Percentiles rank a stretch among this genome's conserved stretches.
phyloP scores from a whole-genome alignment of 2,797 vertebrate genomes.

The Agapornis canus region DNA sequence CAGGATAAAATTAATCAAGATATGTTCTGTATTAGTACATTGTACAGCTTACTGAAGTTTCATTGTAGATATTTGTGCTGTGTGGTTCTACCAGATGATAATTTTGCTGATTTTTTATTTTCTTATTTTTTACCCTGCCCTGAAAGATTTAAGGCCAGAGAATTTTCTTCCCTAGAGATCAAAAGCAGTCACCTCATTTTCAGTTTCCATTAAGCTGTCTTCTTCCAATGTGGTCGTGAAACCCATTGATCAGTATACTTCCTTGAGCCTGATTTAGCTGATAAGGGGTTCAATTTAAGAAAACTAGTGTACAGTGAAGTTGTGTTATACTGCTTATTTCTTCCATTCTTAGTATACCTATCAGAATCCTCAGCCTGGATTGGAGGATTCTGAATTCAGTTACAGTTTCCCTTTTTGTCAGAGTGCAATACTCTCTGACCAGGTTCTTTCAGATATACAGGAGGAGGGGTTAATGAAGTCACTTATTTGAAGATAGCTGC shows the following conservation, averaged over 20 bases:
- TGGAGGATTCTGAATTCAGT: not conserved
- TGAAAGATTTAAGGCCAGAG: not conserved
- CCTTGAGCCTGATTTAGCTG: not conserved
- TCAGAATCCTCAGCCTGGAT: not conserved
- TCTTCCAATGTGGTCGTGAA: not conserved
- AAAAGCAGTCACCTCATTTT: not conserved
- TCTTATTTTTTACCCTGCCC: fast-evolving
- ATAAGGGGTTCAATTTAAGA: not conserved
- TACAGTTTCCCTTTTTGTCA: not conserved
- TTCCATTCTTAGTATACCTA: not conserved
- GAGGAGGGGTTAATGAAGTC: not conserved
- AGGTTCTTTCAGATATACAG: not conserved
- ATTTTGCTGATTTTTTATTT: not conserved
- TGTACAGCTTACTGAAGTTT: not conserved
- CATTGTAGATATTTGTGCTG: not conserved
- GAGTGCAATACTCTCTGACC: fast-evolving
- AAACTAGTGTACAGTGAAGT: not conserved
- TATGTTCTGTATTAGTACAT: not conserved
- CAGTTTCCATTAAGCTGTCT: not conserved
- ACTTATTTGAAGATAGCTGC: not conserved
- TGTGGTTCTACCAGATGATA: not conserved
- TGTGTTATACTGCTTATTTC: not conserved
- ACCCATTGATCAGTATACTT: not conserved
- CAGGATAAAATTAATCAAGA: not conserved
- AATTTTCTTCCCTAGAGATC: not conserved